Conservation (phyloP, 2,888 invertebrate species). For the Allygus modestus region DNA sequence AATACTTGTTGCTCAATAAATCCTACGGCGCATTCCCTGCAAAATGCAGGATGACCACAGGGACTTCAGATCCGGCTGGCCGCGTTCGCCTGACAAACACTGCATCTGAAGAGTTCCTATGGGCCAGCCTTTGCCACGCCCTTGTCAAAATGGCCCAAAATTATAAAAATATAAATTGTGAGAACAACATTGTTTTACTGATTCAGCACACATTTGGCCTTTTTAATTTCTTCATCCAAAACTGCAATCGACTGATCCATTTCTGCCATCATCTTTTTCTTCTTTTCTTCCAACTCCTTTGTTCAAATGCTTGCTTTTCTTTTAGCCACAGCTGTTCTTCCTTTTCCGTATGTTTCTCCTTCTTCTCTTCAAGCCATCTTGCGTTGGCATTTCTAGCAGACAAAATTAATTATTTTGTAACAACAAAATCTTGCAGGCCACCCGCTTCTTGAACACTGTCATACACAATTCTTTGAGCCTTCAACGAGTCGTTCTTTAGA, state of each 20-base stretch:
- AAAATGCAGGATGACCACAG: too few species aligned
- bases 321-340: not conserved
- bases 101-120: too few species aligned
- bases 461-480: not conserved
- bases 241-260: not conserved
- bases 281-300: constrained; percentile 35
- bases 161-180: too few species aligned
- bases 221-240: not conserved
- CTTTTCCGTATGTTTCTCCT: constrained; percentile 10
- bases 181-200: too few species aligned
- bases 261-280: constrained; percentile 1
- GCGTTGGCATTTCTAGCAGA: constrained; percentile 21
- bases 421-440: not conserved
- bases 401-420: constrained; percentile 12
- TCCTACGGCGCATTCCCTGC: too few species aligned
- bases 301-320: not conserved
- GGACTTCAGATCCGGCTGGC: too few species aligned
- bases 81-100: too few species aligned
- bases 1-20: too few species aligned
- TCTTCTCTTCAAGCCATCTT: constrained; percentile 15
- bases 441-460: not conserved
- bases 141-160: too few species aligned
- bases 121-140: too few species aligned
- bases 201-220: too few species aligned
- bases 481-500: not conserved